Evolutionary conservation across 2,888 invertebrate genomes (phyloP), one percentile per base, ranked within the genome.

Genomic region (Chorisops tibialis): DNA sequence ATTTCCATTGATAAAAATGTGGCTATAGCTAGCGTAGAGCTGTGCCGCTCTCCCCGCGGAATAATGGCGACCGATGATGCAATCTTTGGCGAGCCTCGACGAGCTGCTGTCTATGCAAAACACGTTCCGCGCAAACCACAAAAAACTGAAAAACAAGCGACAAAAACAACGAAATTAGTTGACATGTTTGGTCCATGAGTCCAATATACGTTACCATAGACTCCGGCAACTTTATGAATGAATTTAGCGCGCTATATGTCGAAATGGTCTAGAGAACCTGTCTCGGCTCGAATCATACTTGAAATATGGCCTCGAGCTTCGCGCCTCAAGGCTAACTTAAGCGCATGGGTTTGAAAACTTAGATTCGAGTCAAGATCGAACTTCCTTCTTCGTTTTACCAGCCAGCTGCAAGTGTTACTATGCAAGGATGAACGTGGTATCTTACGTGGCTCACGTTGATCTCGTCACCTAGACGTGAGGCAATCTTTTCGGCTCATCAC

Each of bases 1-100:
- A 54, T 54, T 54, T 54, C 52, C 39, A 54, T 54, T 54, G 52
- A 54, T 54, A 54, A 41, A 54, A 54, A 54, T 54, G 19, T n/a
- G n/a, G n/a, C n/a, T 54, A 12, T 54, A 39, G 41, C 11, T 41
- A 11, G 4, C 14, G 12, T 38, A 14, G 12, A 22, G 12, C 51
- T 38, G 37, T 38, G 51, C 19, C 18, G n/a, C n/a, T n/a, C n/a
- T n/a, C 30, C 30, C 9, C 9, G 48, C 11, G 5, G 22, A 21
- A 21, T 41, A 21, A 54, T 54, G 14, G 52, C 41, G 3, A 14
- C 19, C 52, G 52, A 39, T 54, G 52, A 54, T 54, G 52, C 52
- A 54, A 54, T 54, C 52, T 21, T 22, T 39, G 41, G 41, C 22
- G 41, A 54, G 52, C 19, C 22, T n/a, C 39, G n/a, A 54, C n/a